phyloP scores from a whole-genome alignment of 2,888 invertebrate genomes.

The Parnassius mnemosyne region DNA sequence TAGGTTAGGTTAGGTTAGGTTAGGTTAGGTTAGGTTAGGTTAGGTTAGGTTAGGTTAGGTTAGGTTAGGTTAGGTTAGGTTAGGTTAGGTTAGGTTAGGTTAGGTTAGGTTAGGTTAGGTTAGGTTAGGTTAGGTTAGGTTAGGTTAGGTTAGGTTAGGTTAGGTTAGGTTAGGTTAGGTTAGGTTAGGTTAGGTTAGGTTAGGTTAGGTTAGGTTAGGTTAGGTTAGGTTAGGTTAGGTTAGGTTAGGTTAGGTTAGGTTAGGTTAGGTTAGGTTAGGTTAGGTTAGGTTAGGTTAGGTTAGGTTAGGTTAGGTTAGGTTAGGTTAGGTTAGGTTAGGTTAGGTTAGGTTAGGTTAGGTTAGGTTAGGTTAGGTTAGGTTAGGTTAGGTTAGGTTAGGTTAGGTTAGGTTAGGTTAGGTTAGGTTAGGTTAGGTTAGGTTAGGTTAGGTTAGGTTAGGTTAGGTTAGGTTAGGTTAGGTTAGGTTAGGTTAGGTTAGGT shows the following conservation, averaged over 20 bases:
- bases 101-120: no score
- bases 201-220: constrained; percentile 28
- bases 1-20: constrained; percentile 8
- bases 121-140: constrained; percentile 7
- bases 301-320: constrained; percentile 33
- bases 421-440: constrained; percentile 1
- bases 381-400: background rate
- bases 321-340: constrained; percentile 36
- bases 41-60: background rate
- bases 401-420: constrained; percentile 4
- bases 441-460: constrained; percentile 2
- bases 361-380: constrained; percentile 34
- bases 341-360: constrained; percentile 35
- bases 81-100: background rate
- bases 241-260: constrained; percentile 23
- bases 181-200: constrained; percentile 30
- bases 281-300: constrained; percentile 34
- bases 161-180: constrained; percentile 29
- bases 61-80: background rate
- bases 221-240: constrained; percentile 32
- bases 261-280: constrained; percentile 30
- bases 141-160: constrained; percentile 30
- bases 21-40: background rate
- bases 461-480: constrained; percentile 33
- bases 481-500: constrained; percentile 4